Evolutionary conservation across 2,888 invertebrate species (phyloP), one percentile per base, ranked within the genome.

Genomic region (Epinotia bilunana): DNA sequence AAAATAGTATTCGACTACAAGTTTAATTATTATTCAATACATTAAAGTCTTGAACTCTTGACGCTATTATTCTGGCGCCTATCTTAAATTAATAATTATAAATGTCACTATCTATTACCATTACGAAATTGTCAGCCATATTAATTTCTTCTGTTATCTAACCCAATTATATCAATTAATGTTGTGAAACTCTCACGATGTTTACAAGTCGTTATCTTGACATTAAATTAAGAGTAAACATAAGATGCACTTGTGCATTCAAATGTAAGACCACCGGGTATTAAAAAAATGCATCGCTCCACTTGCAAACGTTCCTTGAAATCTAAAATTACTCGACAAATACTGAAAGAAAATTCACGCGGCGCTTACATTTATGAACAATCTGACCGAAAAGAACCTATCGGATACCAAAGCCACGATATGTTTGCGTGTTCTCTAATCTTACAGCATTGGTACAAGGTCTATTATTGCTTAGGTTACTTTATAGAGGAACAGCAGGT

Each of bases 301-400:
- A 65, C 49, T 64, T 65, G 49, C 61, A 67, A 78, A 74, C 62
- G 76, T 78, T 76, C 69, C 61, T 64, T 75, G 65, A 75, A 79
- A 79, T 78, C 23, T 76, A 75, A 75, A 74, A 63, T 73, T 76
- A 69, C 69, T 53, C 12, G 46, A 74, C 72, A 77, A 77, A 77
- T 73, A 76, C 77, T 79, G 72, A 80, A 83, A 80, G 80, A 81
- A 81, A 83, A 83, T 89, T 90, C 91, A 92, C 88, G 92, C 89
- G 93, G 93, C 93, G 93, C 93, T 87, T 81, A 80, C 82, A 86
- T 87, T 90, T 86, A 83, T 84, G 81, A 81, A 80, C 81, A 82
- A 55, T 77, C 62, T 61, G 73, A 16, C 63, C 67, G 61, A 80
- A 81, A 79, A 61, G 78, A 73, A 78, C 80, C 77, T 77, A 65